These are phyloP conservation scores for Pangasius mekongensis DNA, from an alignment of 2,797 vertebrate species.

Conservation along the genomic window DNA sequence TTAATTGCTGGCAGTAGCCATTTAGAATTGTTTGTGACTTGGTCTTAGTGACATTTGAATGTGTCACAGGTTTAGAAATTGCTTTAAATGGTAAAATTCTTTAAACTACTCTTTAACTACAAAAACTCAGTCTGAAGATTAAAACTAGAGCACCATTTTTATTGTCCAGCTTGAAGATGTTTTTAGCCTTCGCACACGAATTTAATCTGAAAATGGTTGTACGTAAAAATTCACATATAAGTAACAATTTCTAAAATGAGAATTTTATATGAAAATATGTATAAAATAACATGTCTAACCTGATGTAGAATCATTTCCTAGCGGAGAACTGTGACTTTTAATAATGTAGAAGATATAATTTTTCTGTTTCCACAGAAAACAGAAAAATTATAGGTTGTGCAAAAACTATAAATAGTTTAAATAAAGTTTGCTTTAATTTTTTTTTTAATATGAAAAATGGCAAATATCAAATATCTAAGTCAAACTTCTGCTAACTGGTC, in stretches of 20 bases:
- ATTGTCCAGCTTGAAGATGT: neutral
- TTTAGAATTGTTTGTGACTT: neutral
- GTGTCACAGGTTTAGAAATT: neutral
- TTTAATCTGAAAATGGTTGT: neutral
- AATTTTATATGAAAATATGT: neutral
- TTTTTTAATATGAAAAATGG: neutral
- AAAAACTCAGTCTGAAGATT: neutral
- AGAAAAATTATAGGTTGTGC: neutral
- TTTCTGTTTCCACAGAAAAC: neutral
- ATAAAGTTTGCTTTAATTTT: neutral
- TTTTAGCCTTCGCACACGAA: neutral
- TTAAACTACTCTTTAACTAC: neutral
- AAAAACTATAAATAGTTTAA: neutral
- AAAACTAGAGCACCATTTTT: neutral
- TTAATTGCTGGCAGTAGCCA: neutral
- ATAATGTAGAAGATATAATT: neutral
- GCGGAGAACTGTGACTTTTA: neutral
- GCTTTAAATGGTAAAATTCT: neutral
- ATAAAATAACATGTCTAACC: neutral
- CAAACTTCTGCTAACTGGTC: neutral
- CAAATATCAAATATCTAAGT: neutral
- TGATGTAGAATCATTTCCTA: too few species aligned
- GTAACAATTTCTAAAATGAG: neutral
- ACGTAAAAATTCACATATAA: neutral
- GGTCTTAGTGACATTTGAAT: neutral